phyloP scores from a whole-genome alignment of 2,888 invertebrate species.

The Euzophera pinguis region DNA sequence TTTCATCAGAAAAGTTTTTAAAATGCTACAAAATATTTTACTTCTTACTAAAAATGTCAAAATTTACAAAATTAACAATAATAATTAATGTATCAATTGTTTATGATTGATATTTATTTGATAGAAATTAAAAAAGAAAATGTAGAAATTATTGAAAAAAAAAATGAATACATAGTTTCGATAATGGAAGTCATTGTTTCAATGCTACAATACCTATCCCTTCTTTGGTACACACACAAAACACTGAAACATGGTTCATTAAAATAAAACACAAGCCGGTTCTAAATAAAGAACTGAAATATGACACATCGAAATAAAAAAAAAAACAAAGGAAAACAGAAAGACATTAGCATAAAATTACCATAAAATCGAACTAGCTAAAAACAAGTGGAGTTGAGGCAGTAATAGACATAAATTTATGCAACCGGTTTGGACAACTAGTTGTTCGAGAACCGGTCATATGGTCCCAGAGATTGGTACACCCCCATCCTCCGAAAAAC shows the following conservation, averaged over 20 bases:
- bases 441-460: slow-evolving; percentile 34
- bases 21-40: slow-evolving; percentile 65
- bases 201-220: slow-evolving; percentile 27
- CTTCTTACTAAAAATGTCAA: slow-evolving; percentile 68
- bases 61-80: slow-evolving; percentile 73
- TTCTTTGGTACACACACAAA: slow-evolving; percentile 1
- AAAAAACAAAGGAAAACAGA: slow-evolving; percentile 42
- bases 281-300: slow-evolving; percentile 26
- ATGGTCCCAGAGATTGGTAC: slow-evolving; percentile 42
- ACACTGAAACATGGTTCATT: slow-evolving; percentile 16
- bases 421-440: slow-evolving; percentile 37
- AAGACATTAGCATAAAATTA: slow-evolving; percentile 49
- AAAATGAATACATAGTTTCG: slow-evolving; percentile 72
- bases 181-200: slow-evolving; percentile 61
- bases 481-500: slow-evolving; percentile 27
- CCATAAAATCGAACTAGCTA: slow-evolving; percentile 45
- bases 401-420: slow-evolving; percentile 39
- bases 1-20: slow-evolving; percentile 65
- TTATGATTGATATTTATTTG: slow-evolving; percentile 77
- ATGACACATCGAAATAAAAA: slow-evolving; percentile 30
- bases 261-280: slow-evolving; percentile 11
- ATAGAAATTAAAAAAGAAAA: slow-evolving; percentile 71
- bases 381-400: slow-evolving; percentile 40
- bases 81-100: slow-evolving; percentile 73
- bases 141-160: slow-evolving; percentile 69